Conservation (phyloP, 2,797 vertebrate species). For the Coluber constrictor region DNA sequence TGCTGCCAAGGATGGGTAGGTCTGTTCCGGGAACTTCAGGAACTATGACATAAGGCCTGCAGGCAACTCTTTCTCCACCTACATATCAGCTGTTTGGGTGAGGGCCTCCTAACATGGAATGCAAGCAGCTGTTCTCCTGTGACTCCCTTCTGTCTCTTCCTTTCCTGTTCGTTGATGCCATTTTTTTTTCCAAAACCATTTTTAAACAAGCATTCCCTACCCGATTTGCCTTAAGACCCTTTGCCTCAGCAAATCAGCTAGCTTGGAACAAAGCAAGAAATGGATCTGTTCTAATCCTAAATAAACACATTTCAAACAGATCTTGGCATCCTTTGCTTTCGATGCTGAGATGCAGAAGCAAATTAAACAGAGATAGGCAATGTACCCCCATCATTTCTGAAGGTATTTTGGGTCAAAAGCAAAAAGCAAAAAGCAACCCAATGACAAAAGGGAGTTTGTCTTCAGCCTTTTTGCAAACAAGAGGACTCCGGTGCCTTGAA, state of each 20-base stretch:
- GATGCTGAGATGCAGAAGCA: not conserved
- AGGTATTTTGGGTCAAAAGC: not conserved
- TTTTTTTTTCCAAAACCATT: not conserved
- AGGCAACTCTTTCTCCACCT: not conserved
- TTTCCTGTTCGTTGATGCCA: not conserved
- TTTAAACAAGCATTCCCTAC: not conserved
- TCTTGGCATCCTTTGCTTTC: not conserved
- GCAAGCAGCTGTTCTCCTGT: not conserved
- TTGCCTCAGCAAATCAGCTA: not conserved
- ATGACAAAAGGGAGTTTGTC: not conserved
- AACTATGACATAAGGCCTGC: not conserved
- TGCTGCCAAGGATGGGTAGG: fast-evolving
- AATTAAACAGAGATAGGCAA: no score
- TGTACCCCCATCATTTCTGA: not conserved
- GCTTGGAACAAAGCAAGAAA: not conserved
- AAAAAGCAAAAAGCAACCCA: not conserved
- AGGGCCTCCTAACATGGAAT: not conserved
- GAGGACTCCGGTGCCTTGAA: not conserved
- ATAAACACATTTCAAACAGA: not conserved
- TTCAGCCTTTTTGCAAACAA: not conserved
- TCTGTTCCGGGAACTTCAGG: not conserved
- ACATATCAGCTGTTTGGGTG: slow-evolving; percentile 26
- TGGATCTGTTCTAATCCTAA: not conserved
- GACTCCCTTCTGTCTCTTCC: not conserved
- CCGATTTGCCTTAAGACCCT: not conserved